phyloP scores from a whole-genome alignment of 2,797 vertebrate genomes.

The Saguinus oedipus region DNA sequence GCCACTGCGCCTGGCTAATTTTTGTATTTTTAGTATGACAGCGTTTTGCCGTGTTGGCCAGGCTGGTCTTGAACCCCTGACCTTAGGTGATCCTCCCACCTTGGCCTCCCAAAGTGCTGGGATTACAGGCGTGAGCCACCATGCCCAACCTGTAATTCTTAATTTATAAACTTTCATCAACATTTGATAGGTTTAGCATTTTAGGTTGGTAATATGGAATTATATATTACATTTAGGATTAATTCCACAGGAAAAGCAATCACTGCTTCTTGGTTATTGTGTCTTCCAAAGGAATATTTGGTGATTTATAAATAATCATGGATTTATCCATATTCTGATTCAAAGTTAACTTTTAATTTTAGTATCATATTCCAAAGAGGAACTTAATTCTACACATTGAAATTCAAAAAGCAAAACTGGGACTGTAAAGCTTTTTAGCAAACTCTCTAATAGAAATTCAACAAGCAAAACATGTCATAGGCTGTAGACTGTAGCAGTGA shows the following conservation, averaged over 20 bases:
- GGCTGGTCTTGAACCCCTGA: not conserved
- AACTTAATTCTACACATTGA: constrained; percentile 51
- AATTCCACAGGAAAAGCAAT: constrained; percentile 3
- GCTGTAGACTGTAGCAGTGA: not conserved
- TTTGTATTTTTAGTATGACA: not conserved
- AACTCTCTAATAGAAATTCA: constrained; percentile 57
- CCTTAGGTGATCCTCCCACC: not conserved
- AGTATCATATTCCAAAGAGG: constrained; percentile 43
- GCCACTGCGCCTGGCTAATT: not conserved
- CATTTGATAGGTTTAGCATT: not conserved
- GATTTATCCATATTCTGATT: constrained; percentile 42
- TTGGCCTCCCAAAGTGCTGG: not conserved
- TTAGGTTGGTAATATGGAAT: constrained; percentile 47
- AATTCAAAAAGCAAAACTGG: constrained; percentile 53
- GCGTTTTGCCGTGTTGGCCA: not conserved
- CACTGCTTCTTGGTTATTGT: constrained; percentile 16
- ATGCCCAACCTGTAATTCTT: not conserved
- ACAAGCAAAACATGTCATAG: constrained; percentile 22
- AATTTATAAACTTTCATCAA: constrained; percentile 49
- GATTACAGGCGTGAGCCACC: not conserved
- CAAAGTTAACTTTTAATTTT: constrained; percentile 63
- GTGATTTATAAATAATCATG: constrained; percentile 45
- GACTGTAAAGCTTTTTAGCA: constrained; percentile 37
- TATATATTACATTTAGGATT: constrained; percentile 55
- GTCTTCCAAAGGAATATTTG: constrained; percentile 50